Percentiles rank a stretch among this genome's conserved stretches.
Conservation (phyloP, 2,888 invertebrate genomes). For the Caenorhabditis angaria region DNA sequence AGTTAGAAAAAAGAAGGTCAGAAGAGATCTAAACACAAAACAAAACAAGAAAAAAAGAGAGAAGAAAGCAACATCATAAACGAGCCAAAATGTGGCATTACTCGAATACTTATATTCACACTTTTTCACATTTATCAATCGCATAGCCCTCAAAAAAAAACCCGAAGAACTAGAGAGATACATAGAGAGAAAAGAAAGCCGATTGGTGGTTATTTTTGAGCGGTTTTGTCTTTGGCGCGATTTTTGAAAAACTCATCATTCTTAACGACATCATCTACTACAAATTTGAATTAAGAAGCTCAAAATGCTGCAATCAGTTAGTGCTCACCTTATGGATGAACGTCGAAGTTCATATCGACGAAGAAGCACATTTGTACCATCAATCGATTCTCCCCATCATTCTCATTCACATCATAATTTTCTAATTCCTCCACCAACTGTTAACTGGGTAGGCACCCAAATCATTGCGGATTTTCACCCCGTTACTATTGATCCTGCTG, state of each 20-base stretch:
- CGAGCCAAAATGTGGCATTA: slow-evolving; percentile 6
- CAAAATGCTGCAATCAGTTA: slow-evolving; percentile 63
- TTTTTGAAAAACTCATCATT: not conserved
- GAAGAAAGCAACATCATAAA: slow-evolving; percentile 41
- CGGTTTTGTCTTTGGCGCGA: not conserved
- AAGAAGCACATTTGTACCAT: slow-evolving; percentile 31
- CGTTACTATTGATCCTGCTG: slow-evolving; percentile 20
- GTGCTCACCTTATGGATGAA: slow-evolving; percentile 61
- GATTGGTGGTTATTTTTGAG: slow-evolving; percentile 20
- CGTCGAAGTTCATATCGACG: slow-evolving; percentile 47
- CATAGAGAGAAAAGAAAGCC: not conserved
- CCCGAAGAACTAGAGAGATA: not conserved
- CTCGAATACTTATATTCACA: slow-evolving; percentile 6
- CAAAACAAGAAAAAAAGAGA: slow-evolving; percentile 14
- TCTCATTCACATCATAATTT: slow-evolving; percentile 32
- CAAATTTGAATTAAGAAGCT: not conserved
- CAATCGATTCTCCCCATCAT: not conserved
- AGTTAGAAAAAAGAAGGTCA: slow-evolving; percentile 4
- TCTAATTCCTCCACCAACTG: slow-evolving; percentile 28
- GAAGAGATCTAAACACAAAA: not conserved
- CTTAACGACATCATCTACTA: not conserved
- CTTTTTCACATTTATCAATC: slow-evolving; percentile 34
- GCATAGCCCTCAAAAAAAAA: slow-evolving; percentile 15
- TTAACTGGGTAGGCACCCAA: slow-evolving; percentile 42
- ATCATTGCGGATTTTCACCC: slow-evolving; percentile 41